These are phyloP conservation scores for Holocentrus rufus DNA, from an alignment of 2,797 vertebrate genomes.

Conservation along the genomic window DNA sequence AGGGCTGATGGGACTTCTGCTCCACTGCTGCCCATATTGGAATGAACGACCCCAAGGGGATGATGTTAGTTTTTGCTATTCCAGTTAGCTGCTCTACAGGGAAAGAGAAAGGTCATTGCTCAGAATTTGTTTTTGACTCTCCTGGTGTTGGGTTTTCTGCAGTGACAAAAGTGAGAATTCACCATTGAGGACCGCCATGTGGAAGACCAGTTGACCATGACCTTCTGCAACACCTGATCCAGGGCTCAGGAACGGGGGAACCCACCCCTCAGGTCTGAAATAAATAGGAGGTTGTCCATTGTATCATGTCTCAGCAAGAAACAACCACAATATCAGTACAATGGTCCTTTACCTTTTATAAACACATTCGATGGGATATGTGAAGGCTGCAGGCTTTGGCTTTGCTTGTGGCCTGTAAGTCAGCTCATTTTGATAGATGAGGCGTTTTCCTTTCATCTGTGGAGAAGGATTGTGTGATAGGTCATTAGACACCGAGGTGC, in stretches of 20 bases:
- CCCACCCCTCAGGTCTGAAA: constrained; percentile 68
- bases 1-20: constrained; percentile 77
- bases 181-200: constrained; percentile 80
- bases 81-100: constrained; percentile 75
- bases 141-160: fast-evolving
- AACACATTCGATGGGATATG: constrained; percentile 66
- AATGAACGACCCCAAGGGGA: constrained; percentile 78
- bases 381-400: constrained; percentile 44
- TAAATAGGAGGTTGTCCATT: neutral
- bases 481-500: fast-evolving
- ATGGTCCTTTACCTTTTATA: constrained; percentile 61
- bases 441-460: constrained; percentile 70
- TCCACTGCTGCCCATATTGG: constrained; percentile 82
- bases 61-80: constrained; percentile 52
- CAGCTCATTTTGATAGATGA: constrained; percentile 69
- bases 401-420: constrained; percentile 67
- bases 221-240: constrained; percentile 60
- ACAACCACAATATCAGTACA: neutral
- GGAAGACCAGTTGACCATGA: constrained; percentile 69
- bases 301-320: neutral
- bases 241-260: constrained; percentile 59
- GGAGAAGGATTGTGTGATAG: neutral
- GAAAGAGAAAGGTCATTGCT: neutral
- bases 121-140: fast-evolving
- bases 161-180: constrained; percentile 1